phyloP scores from a whole-genome alignment of 1,140 invertebrate species.

The Schlechtendalia chinensis region DNA sequence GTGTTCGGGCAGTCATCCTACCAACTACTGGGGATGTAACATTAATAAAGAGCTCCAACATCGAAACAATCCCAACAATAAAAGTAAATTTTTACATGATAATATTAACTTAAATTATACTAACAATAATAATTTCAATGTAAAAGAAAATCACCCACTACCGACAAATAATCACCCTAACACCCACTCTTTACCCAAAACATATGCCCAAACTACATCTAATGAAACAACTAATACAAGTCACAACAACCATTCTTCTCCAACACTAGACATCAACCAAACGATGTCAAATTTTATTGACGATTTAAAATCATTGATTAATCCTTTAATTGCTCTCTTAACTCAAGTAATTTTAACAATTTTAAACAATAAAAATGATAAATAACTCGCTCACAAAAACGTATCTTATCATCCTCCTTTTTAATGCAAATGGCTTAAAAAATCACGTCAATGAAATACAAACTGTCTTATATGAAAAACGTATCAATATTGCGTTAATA shows the following conservation, averaged over 20 bases:
- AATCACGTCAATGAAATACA: background rate
- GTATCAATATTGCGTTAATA: background rate
- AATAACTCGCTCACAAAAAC: background rate
- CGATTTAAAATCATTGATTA: background rate
- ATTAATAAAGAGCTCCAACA: slow-evolving; percentile 52
- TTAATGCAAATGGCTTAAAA: background rate
- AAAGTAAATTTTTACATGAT: background rate
- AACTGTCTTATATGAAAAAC: background rate
- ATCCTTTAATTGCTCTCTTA: background rate
- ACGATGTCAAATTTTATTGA: background rate
- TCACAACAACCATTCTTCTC: background rate
- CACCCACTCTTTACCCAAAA: background rate
- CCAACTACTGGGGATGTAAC: slow-evolving; percentile 55
- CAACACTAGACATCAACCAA: background rate
- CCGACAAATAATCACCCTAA: background rate
- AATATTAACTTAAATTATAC: background rate
- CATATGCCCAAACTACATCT: slow-evolving; percentile 7
- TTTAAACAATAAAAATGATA: background rate
- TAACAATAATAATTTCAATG: background rate
- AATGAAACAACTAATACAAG: background rate
- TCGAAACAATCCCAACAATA: background rate
- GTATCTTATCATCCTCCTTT: background rate
- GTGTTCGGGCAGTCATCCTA: slow-evolving; percentile 55
- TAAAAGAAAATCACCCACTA: slow-evolving; percentile 6
- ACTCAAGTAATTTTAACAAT: background rate